Percentiles rank a stretch among this genome's conserved stretches.
These are phyloP conservation scores for Andrena dorsata DNA, from an alignment of 2,888 invertebrate species.

Conservation along the genomic window DNA sequence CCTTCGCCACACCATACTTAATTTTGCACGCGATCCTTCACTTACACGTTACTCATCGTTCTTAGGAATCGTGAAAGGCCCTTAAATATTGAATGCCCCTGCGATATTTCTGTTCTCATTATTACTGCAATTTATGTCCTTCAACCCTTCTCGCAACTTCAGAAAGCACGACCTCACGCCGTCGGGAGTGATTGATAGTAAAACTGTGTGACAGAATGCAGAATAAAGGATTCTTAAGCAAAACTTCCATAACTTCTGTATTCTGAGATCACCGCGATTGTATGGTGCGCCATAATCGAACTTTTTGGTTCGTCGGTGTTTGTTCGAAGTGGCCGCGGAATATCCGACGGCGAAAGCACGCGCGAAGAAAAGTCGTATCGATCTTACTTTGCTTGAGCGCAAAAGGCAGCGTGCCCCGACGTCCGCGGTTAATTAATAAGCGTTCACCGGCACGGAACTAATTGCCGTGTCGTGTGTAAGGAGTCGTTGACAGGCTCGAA, in stretches of 20 bases:
- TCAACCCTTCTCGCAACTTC: too few species aligned
- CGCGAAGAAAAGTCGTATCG: slow-evolving; percentile 43
- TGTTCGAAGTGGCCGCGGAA: neutral
- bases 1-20: neutral
- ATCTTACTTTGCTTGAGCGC: slow-evolving; percentile 36
- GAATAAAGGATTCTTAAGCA: too few species aligned
- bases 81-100: neutral
- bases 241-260: too few species aligned
- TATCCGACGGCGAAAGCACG: neutral
- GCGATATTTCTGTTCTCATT: neutral
- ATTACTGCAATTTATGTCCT: too few species aligned
- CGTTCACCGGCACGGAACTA: slow-evolving; percentile 52
- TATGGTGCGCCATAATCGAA: neutral
- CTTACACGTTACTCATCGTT: slow-evolving; percentile 15
- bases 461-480: slow-evolving; percentile 59
- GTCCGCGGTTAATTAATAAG: slow-evolving; percentile 64
- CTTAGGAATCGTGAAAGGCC: neutral
- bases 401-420: slow-evolving; percentile 13
- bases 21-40: slow-evolving; percentile 19
- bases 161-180: too few species aligned
- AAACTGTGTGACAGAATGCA: too few species aligned
- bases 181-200: too few species aligned
- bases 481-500: slow-evolving; percentile 67
- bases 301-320: neutral
- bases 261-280: too few species aligned